Conservation (phyloP, 2,113 vertebrate genomes). For the Tautogolabrus adspersus region DNA sequence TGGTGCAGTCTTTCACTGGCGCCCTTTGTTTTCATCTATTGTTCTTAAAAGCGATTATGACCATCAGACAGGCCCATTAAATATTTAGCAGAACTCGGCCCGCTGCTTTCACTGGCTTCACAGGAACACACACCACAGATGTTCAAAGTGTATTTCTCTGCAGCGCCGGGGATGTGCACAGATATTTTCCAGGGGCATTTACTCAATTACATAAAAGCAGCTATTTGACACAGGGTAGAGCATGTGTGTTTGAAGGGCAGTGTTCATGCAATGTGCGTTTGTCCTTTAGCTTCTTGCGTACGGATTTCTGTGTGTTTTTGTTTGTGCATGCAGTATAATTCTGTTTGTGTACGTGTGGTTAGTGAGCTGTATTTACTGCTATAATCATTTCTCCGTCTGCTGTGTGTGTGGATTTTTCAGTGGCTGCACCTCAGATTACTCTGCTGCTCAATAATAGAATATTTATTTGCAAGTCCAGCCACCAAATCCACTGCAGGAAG, state of each 20-base stretch:
- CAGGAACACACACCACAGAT: conserved; percentile 52
- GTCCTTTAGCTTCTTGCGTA: background rate
- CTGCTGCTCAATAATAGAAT: conserved; percentile 49
- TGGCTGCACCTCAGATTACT: conserved; percentile 54
- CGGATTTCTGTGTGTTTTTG: background rate
- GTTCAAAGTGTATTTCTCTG: conserved; percentile 57
- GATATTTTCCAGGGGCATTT: conserved; percentile 36
- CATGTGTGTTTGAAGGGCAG: conserved; percentile 7
- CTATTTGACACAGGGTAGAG: conserved; percentile 22
- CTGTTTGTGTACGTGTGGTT: background rate
- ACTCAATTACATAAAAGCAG: conserved; percentile 42
- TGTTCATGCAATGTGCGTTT: background rate
- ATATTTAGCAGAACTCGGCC: conserved; percentile 72
- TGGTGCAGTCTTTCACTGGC: conserved; percentile 33
- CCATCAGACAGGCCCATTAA: conserved; percentile 77
- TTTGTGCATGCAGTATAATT: background rate
- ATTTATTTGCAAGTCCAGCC: conserved; percentile 55
- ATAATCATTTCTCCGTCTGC: conserved; percentile 42
- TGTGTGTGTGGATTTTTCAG: conserved; percentile 42
- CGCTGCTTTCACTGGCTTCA: conserved; percentile 58
- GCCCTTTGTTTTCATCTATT: conserved; percentile 75
- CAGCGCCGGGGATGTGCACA: background rate
- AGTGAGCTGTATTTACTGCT: conserved; percentile 35
- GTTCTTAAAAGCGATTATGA: conserved; percentile 78
- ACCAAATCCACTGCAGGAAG: conserved; percentile 38